Evolutionary conservation across 2,797 vertebrate genomes (phyloP).

Genomic region (Parauchenoglanis ngamensis): DNA sequence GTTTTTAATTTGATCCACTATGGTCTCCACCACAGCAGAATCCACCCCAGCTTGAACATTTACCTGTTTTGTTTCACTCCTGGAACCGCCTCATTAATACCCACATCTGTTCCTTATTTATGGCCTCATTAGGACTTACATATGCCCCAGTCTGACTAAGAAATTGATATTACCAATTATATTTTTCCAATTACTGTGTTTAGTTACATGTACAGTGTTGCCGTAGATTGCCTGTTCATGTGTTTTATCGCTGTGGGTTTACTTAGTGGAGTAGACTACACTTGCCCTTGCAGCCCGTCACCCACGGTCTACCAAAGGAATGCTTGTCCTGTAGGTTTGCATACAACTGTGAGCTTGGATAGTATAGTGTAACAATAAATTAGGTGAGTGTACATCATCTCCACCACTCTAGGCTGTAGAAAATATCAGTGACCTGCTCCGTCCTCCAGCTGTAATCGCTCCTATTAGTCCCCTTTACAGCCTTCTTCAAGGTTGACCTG

Average conservation of each 20-base stretch:
- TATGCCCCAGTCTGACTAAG: neutral
- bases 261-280: neutral
- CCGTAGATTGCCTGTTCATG: neutral
- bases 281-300: neutral
- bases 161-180: neutral
- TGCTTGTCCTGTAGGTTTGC: neutral
- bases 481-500: neutral
- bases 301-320: neutral
- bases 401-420: neutral
- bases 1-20: neutral
- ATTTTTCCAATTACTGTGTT: neutral
- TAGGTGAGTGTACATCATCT: neutral
- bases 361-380: neutral
- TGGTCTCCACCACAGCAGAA: neutral
- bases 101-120: slow-evolving; percentile 19
- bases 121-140: neutral
- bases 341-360: neutral
- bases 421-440: neutral
- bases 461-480: neutral
- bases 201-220: neutral
- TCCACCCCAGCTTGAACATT: neutral
- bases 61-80: neutral
- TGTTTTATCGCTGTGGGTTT: neutral
- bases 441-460: neutral
- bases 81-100: neutral